phyloP scores from a whole-genome alignment of 2,113 vertebrate genomes.

The Hippocampus zosterae region DNA sequence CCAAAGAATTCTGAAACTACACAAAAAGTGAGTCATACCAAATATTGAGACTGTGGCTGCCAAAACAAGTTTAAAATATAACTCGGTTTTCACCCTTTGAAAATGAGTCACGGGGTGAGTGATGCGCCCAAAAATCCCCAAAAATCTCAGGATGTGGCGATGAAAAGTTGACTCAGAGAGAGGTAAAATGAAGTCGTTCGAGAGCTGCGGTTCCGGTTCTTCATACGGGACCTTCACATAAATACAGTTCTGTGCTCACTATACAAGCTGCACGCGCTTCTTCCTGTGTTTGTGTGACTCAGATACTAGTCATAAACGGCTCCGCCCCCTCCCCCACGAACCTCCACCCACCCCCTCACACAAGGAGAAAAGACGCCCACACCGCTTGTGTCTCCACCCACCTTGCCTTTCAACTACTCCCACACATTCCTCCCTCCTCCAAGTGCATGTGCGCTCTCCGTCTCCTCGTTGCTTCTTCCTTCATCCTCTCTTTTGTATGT shows the following conservation, averaged over 20 bases:
- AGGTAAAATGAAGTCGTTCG: constrained; percentile 39
- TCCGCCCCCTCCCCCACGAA: constrained; percentile 62
- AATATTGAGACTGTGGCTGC: constrained; percentile 10
- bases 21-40: constrained; percentile 1
- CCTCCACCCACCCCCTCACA: constrained; percentile 60
- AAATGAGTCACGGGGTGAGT: constrained; percentile 65
- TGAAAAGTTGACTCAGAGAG: constrained; percentile 55
- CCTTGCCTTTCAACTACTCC: constrained; percentile 42
- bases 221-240: constrained; percentile 48
- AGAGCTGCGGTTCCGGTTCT: constrained; percentile 39
- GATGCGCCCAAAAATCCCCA: constrained; percentile 40
- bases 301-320: constrained; percentile 66
- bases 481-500: constrained; percentile 21
- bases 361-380: constrained; percentile 60
- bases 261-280: constrained; percentile 61
- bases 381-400: constrained; percentile 59
- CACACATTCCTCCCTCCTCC: constrained; percentile 44
- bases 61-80: constrained; percentile 47
- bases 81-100: constrained; percentile 27
- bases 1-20: not conserved
- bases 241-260: constrained; percentile 53
- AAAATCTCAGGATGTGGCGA: constrained; percentile 62
- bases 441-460: constrained; percentile 34
- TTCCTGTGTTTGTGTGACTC: constrained; percentile 75
- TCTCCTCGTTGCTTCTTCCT: constrained; percentile 21